Conservation (phyloP, 2,797 vertebrate species). For the Melanotaenia pygmaea region DNA sequence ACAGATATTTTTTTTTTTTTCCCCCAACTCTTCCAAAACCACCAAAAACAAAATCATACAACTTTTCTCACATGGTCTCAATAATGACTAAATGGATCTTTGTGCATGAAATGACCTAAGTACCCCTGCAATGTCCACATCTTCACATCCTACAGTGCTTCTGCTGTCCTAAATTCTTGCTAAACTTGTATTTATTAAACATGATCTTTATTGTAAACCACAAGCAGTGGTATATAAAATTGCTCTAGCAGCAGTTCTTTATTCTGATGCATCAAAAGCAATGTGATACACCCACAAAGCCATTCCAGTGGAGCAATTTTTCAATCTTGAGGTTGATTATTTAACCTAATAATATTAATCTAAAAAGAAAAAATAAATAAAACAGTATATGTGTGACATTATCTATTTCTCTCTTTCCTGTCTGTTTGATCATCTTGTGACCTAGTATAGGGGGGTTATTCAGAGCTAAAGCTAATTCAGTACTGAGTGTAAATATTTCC, state of each 20-base stretch:
- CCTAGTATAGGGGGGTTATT: not conserved
- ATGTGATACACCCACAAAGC: not conserved
- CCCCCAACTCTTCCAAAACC: not conserved
- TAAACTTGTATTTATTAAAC: not conserved
- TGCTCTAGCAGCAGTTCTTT: not conserved
- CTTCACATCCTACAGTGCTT: not conserved
- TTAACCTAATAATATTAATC: not conserved
- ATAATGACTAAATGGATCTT: not conserved
- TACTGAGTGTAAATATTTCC: not conserved
- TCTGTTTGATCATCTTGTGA: not conserved
- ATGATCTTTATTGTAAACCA: not conserved
- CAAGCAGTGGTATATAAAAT: not conserved
- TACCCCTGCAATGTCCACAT: not conserved
- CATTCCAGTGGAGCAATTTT: not conserved
- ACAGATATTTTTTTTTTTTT: not conserved
- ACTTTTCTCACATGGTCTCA: not conserved
- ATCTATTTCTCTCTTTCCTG: not conserved
- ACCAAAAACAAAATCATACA: not conserved
- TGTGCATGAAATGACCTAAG: not conserved
- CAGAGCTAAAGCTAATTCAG: not conserved
- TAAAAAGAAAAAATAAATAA: not conserved
- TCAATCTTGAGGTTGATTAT: not conserved
- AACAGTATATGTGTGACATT: not conserved
- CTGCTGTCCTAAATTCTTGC: not conserved
- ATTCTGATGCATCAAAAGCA: not conserved